phyloP scores from a whole-genome alignment of 2,113 vertebrate genomes.

The Chelonoidis abingdonii region DNA sequence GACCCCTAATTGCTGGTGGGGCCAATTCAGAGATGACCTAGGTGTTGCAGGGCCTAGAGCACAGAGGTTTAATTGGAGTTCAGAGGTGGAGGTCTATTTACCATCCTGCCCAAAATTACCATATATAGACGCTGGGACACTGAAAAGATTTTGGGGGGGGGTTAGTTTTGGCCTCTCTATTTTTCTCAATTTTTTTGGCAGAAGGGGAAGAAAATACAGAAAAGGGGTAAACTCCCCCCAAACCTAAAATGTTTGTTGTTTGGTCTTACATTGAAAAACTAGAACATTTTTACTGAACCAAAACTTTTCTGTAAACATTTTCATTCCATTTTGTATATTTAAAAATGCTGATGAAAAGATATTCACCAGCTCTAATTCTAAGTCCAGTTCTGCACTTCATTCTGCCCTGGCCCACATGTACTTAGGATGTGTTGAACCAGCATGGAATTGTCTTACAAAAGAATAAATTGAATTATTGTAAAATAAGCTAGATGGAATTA shows the following conservation, averaged over 20 bases:
- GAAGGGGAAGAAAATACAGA: not conserved
- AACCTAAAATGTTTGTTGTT: not conserved
- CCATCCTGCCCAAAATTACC: not conserved
- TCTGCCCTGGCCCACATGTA: not conserved
- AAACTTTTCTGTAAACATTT: fast-evolving
- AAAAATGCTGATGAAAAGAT: not conserved
- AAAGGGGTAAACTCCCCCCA: fast-evolving
- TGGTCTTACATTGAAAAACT: not conserved
- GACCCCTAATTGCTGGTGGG: not conserved
- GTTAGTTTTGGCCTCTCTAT: not conserved
- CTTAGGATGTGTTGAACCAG: not conserved
- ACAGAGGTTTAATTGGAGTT: not conserved
- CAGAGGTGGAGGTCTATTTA: not conserved
- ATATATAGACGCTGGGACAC: not conserved
- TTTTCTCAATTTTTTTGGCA: fast-evolving
- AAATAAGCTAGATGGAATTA: conserved; percentile 47
- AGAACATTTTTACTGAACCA: not conserved
- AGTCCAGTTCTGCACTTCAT: not conserved
- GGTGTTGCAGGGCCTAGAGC: not conserved
- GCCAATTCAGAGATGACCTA: not conserved
- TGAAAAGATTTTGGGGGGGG: not conserved
- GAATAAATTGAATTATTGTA: conserved; percentile 47
- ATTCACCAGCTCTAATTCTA: not conserved
- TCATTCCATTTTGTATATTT: not conserved
- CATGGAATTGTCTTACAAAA: not conserved